Conservation (phyloP, 2,113 vertebrate species). For the Tapirus terrestris region DNA sequence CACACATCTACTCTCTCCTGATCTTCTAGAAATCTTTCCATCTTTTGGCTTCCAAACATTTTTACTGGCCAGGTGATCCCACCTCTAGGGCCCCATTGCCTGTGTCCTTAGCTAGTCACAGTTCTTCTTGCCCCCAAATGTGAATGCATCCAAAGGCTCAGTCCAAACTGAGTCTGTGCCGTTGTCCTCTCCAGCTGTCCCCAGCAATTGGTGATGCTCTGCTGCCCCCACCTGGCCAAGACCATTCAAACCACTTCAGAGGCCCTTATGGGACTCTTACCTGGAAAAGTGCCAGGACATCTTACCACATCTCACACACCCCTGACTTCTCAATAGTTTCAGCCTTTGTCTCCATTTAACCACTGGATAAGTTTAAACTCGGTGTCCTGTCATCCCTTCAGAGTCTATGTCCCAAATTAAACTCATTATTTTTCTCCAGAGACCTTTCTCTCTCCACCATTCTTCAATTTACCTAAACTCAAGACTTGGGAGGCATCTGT, state of each 20-base stretch:
- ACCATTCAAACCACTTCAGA: background rate
- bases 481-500: background rate
- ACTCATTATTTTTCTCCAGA: background rate
- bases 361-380: background rate
- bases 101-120: background rate
- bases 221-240: slow-evolving; percentile 71
- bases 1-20: background rate
- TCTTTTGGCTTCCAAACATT: background rate
- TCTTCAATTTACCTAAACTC: background rate
- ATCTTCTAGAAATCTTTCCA: background rate
- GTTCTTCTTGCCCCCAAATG: background rate
- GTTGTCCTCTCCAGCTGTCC: background rate
- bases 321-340: background rate
- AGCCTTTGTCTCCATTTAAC: background rate
- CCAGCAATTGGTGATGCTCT: slow-evolving; percentile 19
- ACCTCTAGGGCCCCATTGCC: background rate
- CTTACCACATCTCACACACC: background rate
- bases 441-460: background rate
- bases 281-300: background rate
- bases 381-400: background rate
- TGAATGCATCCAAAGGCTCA: background rate
- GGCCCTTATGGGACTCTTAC: fast-evolving
- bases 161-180: background rate
- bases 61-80: background rate
- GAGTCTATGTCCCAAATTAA: background rate